Evolutionary conservation across 2,113 vertebrate species (phyloP), one percentile per base, ranked within the genome.

Genomic region (Otus sunia): DNA sequence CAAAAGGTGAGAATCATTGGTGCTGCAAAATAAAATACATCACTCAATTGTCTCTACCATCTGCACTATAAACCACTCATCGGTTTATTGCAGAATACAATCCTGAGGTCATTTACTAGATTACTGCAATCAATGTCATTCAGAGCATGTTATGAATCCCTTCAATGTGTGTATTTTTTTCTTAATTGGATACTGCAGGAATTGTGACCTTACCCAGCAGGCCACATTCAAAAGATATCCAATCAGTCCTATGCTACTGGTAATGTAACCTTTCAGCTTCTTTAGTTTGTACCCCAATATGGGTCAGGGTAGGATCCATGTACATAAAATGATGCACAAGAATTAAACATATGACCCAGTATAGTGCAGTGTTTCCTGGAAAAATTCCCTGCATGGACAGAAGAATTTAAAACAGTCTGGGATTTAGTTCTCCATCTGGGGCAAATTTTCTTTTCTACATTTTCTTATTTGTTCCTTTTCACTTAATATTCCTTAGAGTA

Each of bases 121-220:
- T 98, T 97, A 97, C 97, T 95, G 92, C 95, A 98, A 98, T 98
- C 97, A 97, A 97, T 98, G 97, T 96, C 97, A 96, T 97, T 96
- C 94, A 87, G 95, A 84, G 73, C 94, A 97, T 93, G 96, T 97
- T 98, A 97, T 96, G 97, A 98, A 98, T 97, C 95, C 96, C 78
- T 97, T 95, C 97, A 86, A 97, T 95, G 97, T 98, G 97, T 98
- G 98, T 98, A 97, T 98, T 98, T 97, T 96, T 91, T 76, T 96
- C 98, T 96, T 98, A 98, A 98, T 98, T 98, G 97, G 96, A 86
- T 96, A 96, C 97, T 97, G 96, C 92, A 97, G 97, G 97, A 98
- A 98, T 79, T 86, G 97, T 97, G 97, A 97, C 97, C 97, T 98
- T 97, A 97, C 96, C 94, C 97, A 95, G 92, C 91, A 83, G 97